A percentile compares a stretch with the other conserved stretches of the same genome.
Evolutionary conservation across 2,797 vertebrate species (phyloP).

Genomic region (Todus mexicanus): DNA sequence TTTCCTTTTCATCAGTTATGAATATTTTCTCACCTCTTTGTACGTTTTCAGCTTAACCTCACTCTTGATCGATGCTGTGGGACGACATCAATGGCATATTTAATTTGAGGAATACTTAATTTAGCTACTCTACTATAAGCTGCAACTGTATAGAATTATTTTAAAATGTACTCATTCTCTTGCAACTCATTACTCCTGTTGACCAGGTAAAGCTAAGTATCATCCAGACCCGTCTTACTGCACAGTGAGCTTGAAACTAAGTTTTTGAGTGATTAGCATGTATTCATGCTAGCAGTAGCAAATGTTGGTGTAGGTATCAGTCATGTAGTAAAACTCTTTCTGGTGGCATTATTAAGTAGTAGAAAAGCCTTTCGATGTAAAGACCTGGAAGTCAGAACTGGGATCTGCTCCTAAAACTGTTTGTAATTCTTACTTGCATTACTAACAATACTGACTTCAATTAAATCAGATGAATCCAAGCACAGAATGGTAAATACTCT

Average conservation of each 20-base stretch:
- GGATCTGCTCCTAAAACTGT: background rate
- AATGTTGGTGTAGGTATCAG: background rate
- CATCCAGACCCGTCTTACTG: background rate
- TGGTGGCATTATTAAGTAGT: background rate
- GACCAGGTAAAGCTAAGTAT: background rate
- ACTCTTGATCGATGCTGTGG: background rate
- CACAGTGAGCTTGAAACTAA: background rate
- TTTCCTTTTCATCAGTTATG: background rate
- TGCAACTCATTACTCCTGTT: background rate
- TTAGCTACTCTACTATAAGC: background rate
- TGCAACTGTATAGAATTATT: background rate
- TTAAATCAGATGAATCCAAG: background rate
- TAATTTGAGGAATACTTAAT: background rate
- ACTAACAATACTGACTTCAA: background rate
- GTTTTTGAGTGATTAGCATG: background rate
- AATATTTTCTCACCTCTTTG: slow-evolving; percentile 9
- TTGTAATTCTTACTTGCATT: background rate
- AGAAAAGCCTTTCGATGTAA: background rate
- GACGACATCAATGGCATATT: background rate
- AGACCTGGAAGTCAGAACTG: background rate
- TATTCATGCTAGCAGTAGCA: background rate
- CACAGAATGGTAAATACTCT: background rate
- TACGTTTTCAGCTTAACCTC: background rate
- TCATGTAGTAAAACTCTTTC: background rate
- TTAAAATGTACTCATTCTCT: background rate